Conservation (phyloP, 2,888 invertebrate species). For the Clivina fossor region DNA sequence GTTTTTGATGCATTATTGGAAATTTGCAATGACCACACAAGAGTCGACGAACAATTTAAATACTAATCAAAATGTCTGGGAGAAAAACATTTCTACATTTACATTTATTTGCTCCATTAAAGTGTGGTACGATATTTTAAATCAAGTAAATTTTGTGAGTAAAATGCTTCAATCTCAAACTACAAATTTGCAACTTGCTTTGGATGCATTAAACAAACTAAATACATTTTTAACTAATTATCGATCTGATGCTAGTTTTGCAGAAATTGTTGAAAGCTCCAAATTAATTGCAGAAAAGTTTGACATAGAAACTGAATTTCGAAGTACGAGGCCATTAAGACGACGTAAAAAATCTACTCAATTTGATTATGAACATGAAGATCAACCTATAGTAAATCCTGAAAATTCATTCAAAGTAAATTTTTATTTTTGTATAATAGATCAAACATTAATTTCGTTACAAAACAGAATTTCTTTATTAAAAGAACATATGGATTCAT, state of each 20-base stretch:
- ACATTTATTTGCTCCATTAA: neutral
- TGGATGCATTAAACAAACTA: conserved; percentile 39
- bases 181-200: conserved; percentile 40
- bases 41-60: too few species aligned
- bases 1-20: conserved; percentile 36
- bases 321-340: conserved; percentile 37
- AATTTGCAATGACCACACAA: conserved; percentile 22
- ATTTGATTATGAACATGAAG: conserved; percentile 38
- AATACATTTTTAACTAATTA: conserved; percentile 38
- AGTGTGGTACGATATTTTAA: conserved; percentile 6
- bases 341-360: conserved; percentile 35
- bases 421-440: conserved; percentile 39
- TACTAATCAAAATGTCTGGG: too few species aligned
- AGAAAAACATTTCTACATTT: conserved; percentile 7
- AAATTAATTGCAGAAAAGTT: conserved; percentile 39
- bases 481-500: conserved; percentile 17
- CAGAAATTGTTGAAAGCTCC: conserved; percentile 32
- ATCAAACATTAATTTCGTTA: conserved; percentile 39
- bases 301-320: conserved; percentile 38
- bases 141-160: conserved; percentile 39
- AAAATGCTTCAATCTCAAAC: conserved; percentile 35
- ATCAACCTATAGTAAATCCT: conserved; percentile 35
- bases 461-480: conserved; percentile 40
- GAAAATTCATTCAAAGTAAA: conserved; percentile 38
- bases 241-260: conserved; percentile 37